phyloP scores from a whole-genome alignment of 2,888 invertebrate species.

The Steinernema carpocapsae region DNA sequence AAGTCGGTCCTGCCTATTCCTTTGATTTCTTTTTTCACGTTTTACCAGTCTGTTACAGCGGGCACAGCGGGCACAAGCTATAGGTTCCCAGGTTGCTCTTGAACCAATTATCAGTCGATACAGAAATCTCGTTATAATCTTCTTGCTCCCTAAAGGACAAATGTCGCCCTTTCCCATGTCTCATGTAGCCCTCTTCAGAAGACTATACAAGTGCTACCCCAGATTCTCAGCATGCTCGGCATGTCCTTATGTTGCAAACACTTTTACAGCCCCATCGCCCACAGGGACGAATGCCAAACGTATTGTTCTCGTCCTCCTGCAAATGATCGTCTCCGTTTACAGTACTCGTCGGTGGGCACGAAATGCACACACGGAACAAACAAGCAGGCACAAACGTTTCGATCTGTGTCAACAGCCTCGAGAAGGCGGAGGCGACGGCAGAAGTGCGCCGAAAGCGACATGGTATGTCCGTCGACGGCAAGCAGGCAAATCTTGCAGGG shows the following conservation, averaged over 20 bases:
- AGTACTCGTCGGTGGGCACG: slow-evolving; percentile 10
- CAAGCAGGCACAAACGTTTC: slow-evolving; percentile 29
- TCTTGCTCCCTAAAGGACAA: no score
- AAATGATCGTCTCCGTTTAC: slow-evolving; percentile 20
- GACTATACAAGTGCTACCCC: no score
- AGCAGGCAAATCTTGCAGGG: slow-evolving; percentile 33
- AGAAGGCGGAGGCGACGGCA: slow-evolving; percentile 7
- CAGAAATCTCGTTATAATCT: no score
- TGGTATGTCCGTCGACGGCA: background rate
- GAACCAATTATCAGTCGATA: no score
- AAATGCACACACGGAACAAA: slow-evolving; percentile 22
- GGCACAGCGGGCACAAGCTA: no score
- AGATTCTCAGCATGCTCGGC: background rate
- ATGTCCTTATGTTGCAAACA: slow-evolving; percentile 27
- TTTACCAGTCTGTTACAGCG: no score
- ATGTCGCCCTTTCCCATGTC: no score
- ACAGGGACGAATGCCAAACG: background rate
- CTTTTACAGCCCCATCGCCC: slow-evolving; percentile 9
- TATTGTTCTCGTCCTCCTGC: background rate
- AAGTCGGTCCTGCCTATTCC: no score
- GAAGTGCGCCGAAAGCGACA: slow-evolving; percentile 24
- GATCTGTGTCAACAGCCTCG: slow-evolving; percentile 34
- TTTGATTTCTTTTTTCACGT: no score
- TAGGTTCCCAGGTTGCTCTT: no score
- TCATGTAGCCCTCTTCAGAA: no score